These are phyloP conservation scores for Poicephalus meyeri DNA, from an alignment of 2,113 vertebrate genomes.

Conservation along the genomic window DNA sequence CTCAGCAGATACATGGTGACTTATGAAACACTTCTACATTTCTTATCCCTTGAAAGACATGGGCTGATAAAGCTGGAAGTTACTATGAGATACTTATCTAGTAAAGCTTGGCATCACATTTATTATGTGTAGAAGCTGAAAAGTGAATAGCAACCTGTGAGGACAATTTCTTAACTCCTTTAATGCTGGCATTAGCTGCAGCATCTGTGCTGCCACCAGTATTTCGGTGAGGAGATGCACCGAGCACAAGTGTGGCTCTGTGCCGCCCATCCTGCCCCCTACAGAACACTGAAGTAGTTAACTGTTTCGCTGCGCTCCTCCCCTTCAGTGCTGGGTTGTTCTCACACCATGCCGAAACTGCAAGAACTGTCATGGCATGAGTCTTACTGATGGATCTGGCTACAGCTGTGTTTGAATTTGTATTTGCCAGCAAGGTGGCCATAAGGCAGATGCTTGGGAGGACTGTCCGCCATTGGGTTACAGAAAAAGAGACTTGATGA, in stretches of 20 bases:
- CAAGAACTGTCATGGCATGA: background rate
- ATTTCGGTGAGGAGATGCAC: background rate
- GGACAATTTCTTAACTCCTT: background rate
- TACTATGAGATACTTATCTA: background rate
- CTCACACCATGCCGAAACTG: background rate
- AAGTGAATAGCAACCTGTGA: background rate
- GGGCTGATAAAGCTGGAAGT: background rate
- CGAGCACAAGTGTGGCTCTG: background rate
- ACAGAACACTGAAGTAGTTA: background rate
- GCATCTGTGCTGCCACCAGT: background rate
- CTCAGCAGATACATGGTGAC: background rate
- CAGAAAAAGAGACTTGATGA: background rate
- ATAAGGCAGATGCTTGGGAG: background rate
- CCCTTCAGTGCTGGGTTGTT: background rate
- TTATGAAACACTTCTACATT: background rate
- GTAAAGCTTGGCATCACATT: background rate
- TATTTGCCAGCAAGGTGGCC: background rate
- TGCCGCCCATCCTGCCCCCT: background rate
- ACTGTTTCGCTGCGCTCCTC: rapidly evolving
- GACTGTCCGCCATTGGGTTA: background rate
- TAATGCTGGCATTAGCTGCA: background rate
- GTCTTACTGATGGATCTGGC: background rate
- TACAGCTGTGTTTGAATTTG: background rate
- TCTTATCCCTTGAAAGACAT: background rate
- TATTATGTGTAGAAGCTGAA: background rate